Conservation (phyloP, 2,797 vertebrate genomes). For the Sebastes taczanowskii region DNA sequence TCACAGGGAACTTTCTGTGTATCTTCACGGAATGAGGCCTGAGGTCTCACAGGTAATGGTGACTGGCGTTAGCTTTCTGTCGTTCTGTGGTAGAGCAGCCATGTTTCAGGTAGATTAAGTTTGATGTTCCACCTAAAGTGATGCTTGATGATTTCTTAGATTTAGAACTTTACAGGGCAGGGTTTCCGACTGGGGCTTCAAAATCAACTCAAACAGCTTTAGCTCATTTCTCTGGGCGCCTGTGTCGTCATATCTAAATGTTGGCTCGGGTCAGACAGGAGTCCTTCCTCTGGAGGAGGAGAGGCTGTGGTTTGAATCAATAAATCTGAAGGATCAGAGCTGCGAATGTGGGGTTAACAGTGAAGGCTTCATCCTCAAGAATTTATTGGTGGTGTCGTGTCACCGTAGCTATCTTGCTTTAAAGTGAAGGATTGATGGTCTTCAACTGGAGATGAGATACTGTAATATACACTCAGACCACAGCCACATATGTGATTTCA, state of each 20-base stretch:
- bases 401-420: not conserved
- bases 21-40: not conserved
- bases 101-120: not conserved
- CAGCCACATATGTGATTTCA: slow-evolving; percentile 21
- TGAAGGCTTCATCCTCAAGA: not conserved
- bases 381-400: not conserved
- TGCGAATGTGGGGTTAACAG: not conserved
- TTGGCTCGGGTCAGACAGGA: slow-evolving; percentile 22
- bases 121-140: not conserved
- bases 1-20: not conserved
- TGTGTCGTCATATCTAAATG: slow-evolving; percentile 11
- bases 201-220: slow-evolving; percentile 35
- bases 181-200: not conserved
- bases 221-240: slow-evolving; percentile 33
- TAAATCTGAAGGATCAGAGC: slow-evolving; percentile 25
- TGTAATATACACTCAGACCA: not conserved
- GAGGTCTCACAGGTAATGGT: not conserved
- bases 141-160: slow-evolving; percentile 18
- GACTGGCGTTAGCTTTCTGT: not conserved
- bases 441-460: slow-evolving; percentile 14
- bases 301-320: slow-evolving; percentile 13
- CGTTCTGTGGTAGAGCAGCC: not conserved
- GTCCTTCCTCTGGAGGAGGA: not conserved
- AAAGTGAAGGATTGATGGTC: slow-evolving; percentile 7
- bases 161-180: not conserved